phyloP scores from a whole-genome alignment of 2,797 vertebrate genomes.

The Eremophila alpestris region DNA sequence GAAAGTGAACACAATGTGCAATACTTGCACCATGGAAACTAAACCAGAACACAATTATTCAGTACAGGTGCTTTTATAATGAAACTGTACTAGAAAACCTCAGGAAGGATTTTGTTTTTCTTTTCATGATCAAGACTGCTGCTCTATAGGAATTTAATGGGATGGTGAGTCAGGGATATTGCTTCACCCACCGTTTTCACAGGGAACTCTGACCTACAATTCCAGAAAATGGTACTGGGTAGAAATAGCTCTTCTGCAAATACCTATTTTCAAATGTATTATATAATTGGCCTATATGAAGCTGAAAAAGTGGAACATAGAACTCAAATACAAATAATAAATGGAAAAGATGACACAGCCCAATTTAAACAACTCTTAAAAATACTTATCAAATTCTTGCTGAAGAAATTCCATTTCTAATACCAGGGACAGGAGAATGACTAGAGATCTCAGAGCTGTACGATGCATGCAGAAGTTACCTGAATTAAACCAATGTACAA shows the following conservation, averaged over 20 bases:
- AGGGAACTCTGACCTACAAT: not conserved
- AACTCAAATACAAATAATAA: not conserved
- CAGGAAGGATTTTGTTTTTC: not conserved
- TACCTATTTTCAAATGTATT: not conserved
- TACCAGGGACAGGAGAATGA: not conserved
- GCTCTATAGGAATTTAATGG: not conserved
- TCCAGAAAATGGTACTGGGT: not conserved
- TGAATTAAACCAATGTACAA: not conserved
- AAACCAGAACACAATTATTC: not conserved
- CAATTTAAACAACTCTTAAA: not conserved
- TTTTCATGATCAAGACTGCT: not conserved
- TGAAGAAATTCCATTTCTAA: not conserved
- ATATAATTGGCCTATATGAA: not conserved
- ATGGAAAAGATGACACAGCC: not conserved
- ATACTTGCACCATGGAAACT: not conserved
- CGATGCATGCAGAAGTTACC: not conserved
- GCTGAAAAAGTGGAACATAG: not conserved
- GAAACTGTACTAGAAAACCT: not conserved
- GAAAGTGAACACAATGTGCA: not conserved
- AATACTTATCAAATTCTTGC: not conserved
- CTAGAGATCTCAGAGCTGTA: not conserved
- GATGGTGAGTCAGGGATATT: not conserved
- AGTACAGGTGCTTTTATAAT: not conserved
- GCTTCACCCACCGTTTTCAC: rapidly evolving
- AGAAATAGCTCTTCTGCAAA: not conserved